A percentile compares a stretch with the other conserved stretches of the same genome.
Evolutionary conservation across 92 coral and sea anemone species (phyloP).

Genomic region (Phenganax stokvisi): DNA sequence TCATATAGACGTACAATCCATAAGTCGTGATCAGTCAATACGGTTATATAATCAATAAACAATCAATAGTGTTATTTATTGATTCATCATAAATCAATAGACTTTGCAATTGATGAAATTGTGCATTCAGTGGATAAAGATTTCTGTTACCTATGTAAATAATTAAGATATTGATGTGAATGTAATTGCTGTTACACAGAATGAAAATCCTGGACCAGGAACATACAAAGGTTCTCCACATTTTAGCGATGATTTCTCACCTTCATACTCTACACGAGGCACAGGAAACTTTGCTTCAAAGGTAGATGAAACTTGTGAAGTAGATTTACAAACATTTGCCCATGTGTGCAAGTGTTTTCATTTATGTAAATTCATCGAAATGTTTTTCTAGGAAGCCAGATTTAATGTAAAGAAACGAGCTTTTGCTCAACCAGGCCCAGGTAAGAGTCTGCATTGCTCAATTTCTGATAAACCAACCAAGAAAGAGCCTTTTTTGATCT

Average conservation of each 20-base stretch:
- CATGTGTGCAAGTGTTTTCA: not conserved
- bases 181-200: conserved; percentile 40
- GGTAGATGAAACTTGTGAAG: conserved; percentile 42
- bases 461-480: not conserved
- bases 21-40: not conserved
- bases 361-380: not conserved
- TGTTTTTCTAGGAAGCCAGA: conserved; percentile 13
- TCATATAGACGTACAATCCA: not conserved
- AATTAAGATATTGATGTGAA: not conserved
- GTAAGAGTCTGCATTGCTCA: not conserved
- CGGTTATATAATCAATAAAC: not conserved
- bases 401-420: conserved; percentile 8
- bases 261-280: conserved; percentile 83
- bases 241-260: conserved; percentile 53
- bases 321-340: not conserved
- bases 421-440: conserved; percentile 33
- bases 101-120: too few species aligned
- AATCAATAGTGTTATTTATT: too few species aligned
- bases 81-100: too few species aligned
- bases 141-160: not conserved
- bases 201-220: conserved; percentile 90
- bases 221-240: conserved; percentile 52
- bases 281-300: conserved; percentile 95
- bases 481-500: not conserved
- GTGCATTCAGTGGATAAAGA: too few species aligned